These are phyloP conservation scores for Myiagra hebetior DNA, from an alignment of 2,113 vertebrate species.

Conservation along the genomic window DNA sequence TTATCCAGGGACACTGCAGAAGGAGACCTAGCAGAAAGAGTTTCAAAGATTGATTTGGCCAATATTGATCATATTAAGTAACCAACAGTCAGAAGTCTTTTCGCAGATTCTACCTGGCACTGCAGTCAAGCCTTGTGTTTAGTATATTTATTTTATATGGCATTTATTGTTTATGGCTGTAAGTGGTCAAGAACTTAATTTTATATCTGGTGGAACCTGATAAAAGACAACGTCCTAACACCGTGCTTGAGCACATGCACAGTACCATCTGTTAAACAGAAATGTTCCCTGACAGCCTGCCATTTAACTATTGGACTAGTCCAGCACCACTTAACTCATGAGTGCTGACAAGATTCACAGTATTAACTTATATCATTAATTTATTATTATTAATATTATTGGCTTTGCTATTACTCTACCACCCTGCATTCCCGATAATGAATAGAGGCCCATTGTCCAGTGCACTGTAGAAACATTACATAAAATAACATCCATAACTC, in stretches of 20 bases:
- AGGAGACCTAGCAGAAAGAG: not conserved
- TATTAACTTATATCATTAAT: not conserved
- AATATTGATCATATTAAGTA: not conserved
- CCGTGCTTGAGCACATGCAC: not conserved
- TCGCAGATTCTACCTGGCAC: not conserved
- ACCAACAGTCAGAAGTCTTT: not conserved
- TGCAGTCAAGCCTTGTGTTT: not conserved
- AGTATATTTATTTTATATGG: not conserved
- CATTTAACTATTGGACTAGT: not conserved
- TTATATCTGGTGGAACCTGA: not conserved
- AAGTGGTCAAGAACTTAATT: constrained; percentile 28
- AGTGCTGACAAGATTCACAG: not conserved
- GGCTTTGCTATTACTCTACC: not conserved
- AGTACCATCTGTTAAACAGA: constrained; percentile 29
- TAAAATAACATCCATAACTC: not conserved
- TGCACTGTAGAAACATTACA: not conserved
- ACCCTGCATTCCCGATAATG: not conserved
- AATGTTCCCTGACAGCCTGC: constrained; percentile 30
- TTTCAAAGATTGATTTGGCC: not conserved
- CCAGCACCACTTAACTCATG: not conserved
- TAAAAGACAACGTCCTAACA: not conserved
- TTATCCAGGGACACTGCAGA: not conserved
- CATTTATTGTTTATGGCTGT: not conserved
- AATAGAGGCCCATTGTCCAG: not conserved
- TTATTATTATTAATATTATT: not conserved